Base-by-base conservation (phyloP, 2,797 vertebrate species). In the Macroramphosus scolopax region DNA sequence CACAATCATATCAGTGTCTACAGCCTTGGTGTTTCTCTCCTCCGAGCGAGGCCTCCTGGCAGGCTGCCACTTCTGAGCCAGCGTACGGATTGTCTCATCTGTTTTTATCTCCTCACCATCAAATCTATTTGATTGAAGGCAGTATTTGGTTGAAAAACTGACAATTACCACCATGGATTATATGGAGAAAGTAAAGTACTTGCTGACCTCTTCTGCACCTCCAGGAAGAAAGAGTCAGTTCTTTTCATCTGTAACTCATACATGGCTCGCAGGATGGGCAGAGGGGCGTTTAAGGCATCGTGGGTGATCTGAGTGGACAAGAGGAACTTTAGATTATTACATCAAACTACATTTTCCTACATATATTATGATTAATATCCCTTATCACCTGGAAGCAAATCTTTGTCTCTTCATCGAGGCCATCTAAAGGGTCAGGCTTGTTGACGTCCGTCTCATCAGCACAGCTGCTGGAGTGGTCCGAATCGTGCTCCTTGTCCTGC, bases 201-300 rank as follows among this genome's bases (percentile, higher is more conserved):
- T 12, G 7, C 88, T 46, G 58, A 98, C 96, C 96, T 93, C 77
- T 96, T 97, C 41, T 98, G 95, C 67, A 98, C 94, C 70, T 98
- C 96, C 65, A 95, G 77, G 75, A 98, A 96, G 82, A 97, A 97
- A 0, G 94, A 95, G 68, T 98, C 95, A 0, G 93, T 97, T 80
- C 90, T 94, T 67, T 97, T 97, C 95, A 97, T 96, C 66, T 98
- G 95, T 63, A 97, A 37, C 65, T 99, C 97, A 10, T 95, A 98
- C 89, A 99, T 93, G 54, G 96, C 95, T 59, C 96, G 88, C 58
- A 99, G 89, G 35, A 99, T 93, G 66, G 95, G 95, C 58, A 99
- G 86, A 38, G 96, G 96, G 13, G 94, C 93, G 4, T 96, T 96
- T 56, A 98, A 93, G 37, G 94, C 93, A 85, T 99, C 94, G 0